Percentiles rank a stretch among this genome's conserved stretches.
Evolutionary conservation across 2,113 vertebrate genomes (phyloP).

Genomic region (Lamprotornis superbus): DNA sequence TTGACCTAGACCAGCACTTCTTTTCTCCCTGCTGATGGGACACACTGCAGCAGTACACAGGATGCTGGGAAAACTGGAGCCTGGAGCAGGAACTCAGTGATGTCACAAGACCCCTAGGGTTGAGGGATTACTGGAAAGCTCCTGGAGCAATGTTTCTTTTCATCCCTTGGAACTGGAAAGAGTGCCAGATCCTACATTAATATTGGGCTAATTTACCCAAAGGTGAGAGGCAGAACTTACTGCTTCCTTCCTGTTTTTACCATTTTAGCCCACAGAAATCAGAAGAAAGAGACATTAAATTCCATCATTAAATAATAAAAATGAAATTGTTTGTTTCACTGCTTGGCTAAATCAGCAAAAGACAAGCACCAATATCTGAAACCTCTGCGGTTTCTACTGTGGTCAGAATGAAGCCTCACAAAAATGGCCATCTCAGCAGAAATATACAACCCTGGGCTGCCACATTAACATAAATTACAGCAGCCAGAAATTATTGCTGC

Average conservation of each 20-base stretch:
- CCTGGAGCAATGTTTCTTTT: not conserved
- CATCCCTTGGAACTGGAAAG: not conserved
- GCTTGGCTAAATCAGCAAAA: slow-evolving; percentile 66
- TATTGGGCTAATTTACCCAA: not conserved
- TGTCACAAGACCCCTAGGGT: not conserved
- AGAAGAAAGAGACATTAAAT: not conserved
- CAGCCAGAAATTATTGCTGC: slow-evolving; percentile 78
- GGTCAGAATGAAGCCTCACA: slow-evolving; percentile 71
- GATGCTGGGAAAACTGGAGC: not conserved
- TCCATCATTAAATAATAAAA: not conserved
- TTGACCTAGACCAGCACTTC: not conserved
- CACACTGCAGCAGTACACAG: not conserved
- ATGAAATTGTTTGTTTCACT: not conserved
- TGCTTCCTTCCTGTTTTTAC: not conserved
- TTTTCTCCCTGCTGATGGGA: not conserved
- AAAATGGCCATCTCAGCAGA: slow-evolving; percentile 78
- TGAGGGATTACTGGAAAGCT: not conserved
- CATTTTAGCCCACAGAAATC: not conserved
- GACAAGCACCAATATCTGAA: slow-evolving; percentile 30
- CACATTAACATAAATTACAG: slow-evolving; percentile 83
- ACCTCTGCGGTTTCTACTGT: slow-evolving; percentile 60
- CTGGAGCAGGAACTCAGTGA: not conserved
- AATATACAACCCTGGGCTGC: slow-evolving; percentile 68
- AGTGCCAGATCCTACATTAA: not conserved
- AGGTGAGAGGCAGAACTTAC: not conserved